phyloP scores from a whole-genome alignment of 1,140 invertebrate genomes.

The Cherax quadricarinatus region DNA sequence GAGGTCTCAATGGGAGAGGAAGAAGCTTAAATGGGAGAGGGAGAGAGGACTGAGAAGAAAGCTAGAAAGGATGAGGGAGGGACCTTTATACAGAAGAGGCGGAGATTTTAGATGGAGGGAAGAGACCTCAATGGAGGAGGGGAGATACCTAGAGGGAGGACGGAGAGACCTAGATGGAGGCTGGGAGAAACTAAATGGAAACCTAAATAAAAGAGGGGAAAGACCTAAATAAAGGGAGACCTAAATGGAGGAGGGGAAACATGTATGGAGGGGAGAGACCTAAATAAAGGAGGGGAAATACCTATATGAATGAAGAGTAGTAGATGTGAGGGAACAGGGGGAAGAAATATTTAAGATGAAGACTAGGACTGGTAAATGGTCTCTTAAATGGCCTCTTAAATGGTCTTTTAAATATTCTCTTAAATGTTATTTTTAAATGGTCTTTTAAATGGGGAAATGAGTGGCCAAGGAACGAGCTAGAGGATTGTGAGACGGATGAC shows the following conservation, averaged over 20 bases:
- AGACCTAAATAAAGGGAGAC: background rate
- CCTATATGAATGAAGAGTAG: background rate
- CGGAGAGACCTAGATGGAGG: background rate
- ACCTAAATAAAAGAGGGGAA: background rate
- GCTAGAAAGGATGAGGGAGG: background rate
- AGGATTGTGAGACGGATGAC: too few species aligned
- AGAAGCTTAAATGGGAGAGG: background rate
- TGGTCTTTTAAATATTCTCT: too few species aligned
- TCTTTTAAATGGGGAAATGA: too few species aligned
- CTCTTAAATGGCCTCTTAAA: too few species aligned
- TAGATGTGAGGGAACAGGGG: too few species aligned
- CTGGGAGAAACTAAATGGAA: background rate
- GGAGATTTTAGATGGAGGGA: background rate
- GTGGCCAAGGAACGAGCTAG: too few species aligned
- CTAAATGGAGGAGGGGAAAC: background rate
- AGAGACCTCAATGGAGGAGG: background rate
- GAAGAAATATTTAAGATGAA: too few species aligned
- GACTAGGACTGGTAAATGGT: too few species aligned
- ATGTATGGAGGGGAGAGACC: slow-evolving; percentile 14
- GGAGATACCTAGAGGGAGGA: slow-evolving; percentile 6
- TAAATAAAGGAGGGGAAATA: background rate
- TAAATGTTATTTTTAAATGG: too few species aligned
- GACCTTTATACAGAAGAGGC: background rate
- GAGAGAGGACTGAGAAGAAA: background rate
- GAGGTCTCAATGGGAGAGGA: background rate